phyloP scores from a whole-genome alignment of 2,113 vertebrate genomes.

The Brachypteracias leptosomus region DNA sequence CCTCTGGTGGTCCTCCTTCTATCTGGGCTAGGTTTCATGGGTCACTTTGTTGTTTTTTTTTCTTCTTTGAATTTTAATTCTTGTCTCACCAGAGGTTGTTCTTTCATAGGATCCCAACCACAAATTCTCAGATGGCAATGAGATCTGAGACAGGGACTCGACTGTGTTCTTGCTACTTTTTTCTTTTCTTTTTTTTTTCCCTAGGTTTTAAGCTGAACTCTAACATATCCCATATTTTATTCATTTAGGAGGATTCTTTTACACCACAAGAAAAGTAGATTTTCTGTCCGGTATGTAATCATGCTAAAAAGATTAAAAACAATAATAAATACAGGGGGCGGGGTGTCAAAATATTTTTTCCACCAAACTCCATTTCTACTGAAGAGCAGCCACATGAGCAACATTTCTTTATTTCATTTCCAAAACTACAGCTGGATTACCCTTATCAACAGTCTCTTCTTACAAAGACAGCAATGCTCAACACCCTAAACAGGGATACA shows the following conservation, averaged over 20 bases:
- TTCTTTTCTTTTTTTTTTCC: background rate
- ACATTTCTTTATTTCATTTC: background rate
- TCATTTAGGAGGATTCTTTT: constrained; percentile 38
- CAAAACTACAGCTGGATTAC: background rate
- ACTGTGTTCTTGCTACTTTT: background rate
- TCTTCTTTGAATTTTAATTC: constrained; percentile 55
- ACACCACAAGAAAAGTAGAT: constrained; percentile 12
- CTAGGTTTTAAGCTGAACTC: background rate
- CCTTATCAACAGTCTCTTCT: background rate
- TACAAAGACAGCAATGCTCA: background rate
- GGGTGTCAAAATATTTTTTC: background rate
- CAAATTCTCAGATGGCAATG: background rate
- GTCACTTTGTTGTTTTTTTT: background rate
- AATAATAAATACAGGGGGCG: background rate
- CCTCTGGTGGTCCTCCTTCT: constrained; percentile 19
- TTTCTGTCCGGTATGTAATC: background rate
- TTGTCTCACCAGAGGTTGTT: constrained; percentile 50
- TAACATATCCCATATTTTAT: constrained; percentile 37
- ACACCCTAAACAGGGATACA: background rate
- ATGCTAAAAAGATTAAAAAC: constrained; percentile 14
- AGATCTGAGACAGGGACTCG: background rate
- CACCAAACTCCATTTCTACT: background rate
- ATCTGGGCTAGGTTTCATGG: constrained; percentile 36
- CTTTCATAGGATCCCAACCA: constrained; percentile 25
- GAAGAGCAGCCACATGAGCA: background rate